Base-by-base conservation (phyloP, 2,888 invertebrate species). In the Lasioglossum zephyrum region DNA sequence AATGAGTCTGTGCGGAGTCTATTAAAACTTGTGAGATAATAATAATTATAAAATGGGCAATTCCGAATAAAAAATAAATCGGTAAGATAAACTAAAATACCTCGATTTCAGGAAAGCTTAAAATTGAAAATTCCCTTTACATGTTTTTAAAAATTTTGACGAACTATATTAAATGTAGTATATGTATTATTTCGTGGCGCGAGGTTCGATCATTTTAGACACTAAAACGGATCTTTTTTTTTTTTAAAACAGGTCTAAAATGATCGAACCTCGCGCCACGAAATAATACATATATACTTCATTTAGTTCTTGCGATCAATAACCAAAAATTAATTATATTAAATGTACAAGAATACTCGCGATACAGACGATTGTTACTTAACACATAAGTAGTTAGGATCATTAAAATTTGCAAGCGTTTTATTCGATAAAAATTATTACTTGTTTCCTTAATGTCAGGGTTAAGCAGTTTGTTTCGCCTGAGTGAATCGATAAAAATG, bases 401-500 rank as follows among this genome's bases (percentile, higher is more conserved):
- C 22, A 22, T 8, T 8, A 26, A 16, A 60, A 13, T n/a, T 60
- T 60, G 1, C 26, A 13, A 13, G 31, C 26, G 26, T 63, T 26
- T 31, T 2, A 6, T 26, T 31, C 5, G 26, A 31, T n/a, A 31
- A 63, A 16, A 63, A 16, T 63, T 5, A 31, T 63, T 66, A 2
- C 18, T 66, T 16, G 31, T 66, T 66, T 36, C 31, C 3, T 18
- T 31, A 2, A 6, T 36, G 31, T 66, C 22, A 39, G 41, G 5
- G n/a, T 57, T 2, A 2, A 36, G 18, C 53, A 22, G 31, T 49
- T 26, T 57, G 47, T 53, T 26, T 16, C 22, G 26, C 16, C 73
- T 6, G 31, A 63, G 60, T 63, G 6, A 63, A 63, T 31, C 60
- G 31, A 63, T 16, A 13, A 72, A 77, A 78, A 36, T 69, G 41